A percentile compares a stretch with the other conserved stretches of the same genome.
Evolutionary conservation across 2,797 vertebrate species (phyloP).

Genomic region (Gymnothorax javanicus): DNA sequence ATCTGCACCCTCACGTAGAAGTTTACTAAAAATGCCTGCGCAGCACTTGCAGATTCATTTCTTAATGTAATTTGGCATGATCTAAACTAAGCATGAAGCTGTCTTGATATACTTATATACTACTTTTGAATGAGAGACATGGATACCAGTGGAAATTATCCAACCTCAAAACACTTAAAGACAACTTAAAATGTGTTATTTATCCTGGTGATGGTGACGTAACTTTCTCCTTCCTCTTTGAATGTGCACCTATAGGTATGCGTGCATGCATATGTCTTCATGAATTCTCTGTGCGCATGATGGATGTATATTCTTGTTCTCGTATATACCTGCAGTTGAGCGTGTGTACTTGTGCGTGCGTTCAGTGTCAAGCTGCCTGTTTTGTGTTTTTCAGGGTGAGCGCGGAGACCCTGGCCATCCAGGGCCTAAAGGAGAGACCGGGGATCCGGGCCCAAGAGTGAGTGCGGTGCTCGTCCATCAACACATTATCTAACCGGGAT

Average conservation of each 20-base stretch:
- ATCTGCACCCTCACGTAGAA: not conserved
- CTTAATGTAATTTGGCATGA: not conserved
- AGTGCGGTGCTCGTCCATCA: constrained; percentile 34
- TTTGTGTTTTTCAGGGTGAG: constrained; percentile 57
- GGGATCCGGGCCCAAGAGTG: constrained; percentile 77
- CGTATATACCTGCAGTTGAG: not conserved
- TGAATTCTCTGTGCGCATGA: not conserved
- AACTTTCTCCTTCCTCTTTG: not conserved
- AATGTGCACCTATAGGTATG: not conserved
- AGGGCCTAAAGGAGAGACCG: constrained; percentile 68
- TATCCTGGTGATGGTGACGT: not conserved
- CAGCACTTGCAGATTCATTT: not conserved
- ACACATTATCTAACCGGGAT: too few species aligned
- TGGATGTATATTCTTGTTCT: not conserved
- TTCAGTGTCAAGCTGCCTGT: constrained; percentile 55
- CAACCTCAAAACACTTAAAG: not conserved
- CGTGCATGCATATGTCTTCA: too few species aligned
- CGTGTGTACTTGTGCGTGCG: not conserved
- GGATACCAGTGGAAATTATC: not conserved
- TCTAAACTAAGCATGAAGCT: not conserved
- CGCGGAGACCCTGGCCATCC: constrained; percentile 68
- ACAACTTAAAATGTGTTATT: not conserved
- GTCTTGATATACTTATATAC: not conserved
- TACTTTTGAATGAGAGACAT: not conserved
- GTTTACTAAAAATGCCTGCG: not conserved